These are phyloP conservation scores for Tympanuchus pallidicinctus DNA, from an alignment of 2,113 vertebrate species.

Conservation along the genomic window DNA sequence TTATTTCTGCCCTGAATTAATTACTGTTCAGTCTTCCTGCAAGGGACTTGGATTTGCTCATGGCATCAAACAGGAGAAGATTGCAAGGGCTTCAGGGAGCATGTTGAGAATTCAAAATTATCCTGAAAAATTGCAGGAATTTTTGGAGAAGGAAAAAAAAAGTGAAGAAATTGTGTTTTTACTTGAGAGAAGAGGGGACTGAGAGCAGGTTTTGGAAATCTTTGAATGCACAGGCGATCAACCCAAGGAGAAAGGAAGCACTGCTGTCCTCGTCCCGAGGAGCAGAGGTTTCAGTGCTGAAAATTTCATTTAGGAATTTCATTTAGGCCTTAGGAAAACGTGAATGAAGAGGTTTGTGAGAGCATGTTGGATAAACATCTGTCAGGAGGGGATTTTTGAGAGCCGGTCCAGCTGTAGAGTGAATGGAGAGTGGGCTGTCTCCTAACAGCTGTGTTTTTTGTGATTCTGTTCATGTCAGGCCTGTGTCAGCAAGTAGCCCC, in stretches of 20 bases:
- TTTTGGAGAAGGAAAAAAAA: neutral
- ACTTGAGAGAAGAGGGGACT: neutral
- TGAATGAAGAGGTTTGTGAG: neutral
- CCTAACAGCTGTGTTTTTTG: neutral
- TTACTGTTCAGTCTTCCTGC: constrained; percentile 30
- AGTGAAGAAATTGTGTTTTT: neutral
- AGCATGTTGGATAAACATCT: neutral
- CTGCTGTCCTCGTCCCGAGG: neutral
- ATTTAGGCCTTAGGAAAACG: neutral
- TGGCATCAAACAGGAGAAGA: neutral
- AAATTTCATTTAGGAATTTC: neutral
- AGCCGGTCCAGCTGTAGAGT: neutral
- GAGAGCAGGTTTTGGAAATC: neutral
- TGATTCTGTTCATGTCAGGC: neutral
- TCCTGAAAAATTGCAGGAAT: neutral
- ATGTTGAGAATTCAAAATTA: neutral
- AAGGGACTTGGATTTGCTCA: neutral
- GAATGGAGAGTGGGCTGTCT: neutral
- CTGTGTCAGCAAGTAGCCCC: neutral
- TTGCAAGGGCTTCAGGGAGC: neutral
- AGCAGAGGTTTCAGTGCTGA: neutral
- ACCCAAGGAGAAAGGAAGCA: neutral
- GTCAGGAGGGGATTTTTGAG: neutral
- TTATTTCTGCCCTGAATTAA: constrained; percentile 60
- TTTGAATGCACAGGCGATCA: fast-evolving